Evolutionary conservation across 2,113 vertebrate genomes (phyloP), one percentile per base, ranked within the genome.

Genomic region (Corythaeola cristata): DNA sequence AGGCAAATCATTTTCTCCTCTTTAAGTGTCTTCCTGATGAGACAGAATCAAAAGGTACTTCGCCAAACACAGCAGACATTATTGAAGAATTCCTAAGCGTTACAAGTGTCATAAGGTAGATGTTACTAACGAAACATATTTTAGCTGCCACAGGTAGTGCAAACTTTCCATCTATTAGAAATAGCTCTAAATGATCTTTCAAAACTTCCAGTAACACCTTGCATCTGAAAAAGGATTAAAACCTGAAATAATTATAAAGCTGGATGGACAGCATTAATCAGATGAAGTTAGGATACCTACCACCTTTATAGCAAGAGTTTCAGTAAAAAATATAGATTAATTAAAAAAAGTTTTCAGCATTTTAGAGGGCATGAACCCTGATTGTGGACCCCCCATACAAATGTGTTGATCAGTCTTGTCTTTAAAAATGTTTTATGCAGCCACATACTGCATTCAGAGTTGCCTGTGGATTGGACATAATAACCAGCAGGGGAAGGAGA

Each of bases 401-500:
- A 95, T 72, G 33, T 73, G 45, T 78, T 92, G 68, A 93, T 60
- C 76, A 85, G 62, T 63, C 74, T 93, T 60, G 88, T 56, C 71
- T 90, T 94, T 82, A 86, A 79, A 97, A 96, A 86, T 44, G 35
- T 89, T 86, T 90, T 95, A 89, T 78, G 82, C 76, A 94, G 87
- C 45, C 90, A 45, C 88, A 64, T 35, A 72, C 53, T 72, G 88
- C 67, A 82, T 32, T 71, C 76, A 85, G 76, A 81, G 60, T 32
- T 92, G 87, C 81, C 86, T 96, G 67, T 85, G 63, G 78, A 81
- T 90, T 89, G 92, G 94, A 89, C 88, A 92, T 83, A 58, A 91
- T 84, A 93, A 96, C 80, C 85, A 97, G 94, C 63, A 92, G 59
- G 90, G 68, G 66, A 96, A 95, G 63, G 27, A 90, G 69, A 95